Percentiles rank a stretch among this genome's conserved stretches.
phyloP scores from a whole-genome alignment of 1,140 invertebrate genomes.

The Araneus ventricosus region DNA sequence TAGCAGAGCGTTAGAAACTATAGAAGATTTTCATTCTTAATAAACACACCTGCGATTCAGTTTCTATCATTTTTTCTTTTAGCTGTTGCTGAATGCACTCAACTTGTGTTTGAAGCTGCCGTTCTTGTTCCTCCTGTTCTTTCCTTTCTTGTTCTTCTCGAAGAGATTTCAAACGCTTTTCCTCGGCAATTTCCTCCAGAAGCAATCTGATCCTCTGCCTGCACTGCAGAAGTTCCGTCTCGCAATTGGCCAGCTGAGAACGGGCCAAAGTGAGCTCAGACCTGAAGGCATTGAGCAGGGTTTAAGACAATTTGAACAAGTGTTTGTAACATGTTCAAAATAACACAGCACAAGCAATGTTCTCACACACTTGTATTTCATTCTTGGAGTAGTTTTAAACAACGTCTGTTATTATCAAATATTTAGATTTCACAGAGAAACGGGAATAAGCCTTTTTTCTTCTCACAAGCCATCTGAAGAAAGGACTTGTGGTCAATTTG shows the following conservation, averaged over 20 bases:
- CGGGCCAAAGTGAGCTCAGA: slow-evolving; percentile 90
- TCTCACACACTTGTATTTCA: background rate
- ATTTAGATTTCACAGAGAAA: too few species aligned
- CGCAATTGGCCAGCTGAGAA: slow-evolving; percentile 91
- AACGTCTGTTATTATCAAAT: too few species aligned
- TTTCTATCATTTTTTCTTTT: slow-evolving; percentile 89
- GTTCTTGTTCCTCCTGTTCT: slow-evolving; percentile 86
- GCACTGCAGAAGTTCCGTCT: slow-evolving; percentile 92
- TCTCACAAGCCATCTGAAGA: too few species aligned
- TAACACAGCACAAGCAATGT: background rate
- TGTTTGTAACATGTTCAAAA: too few species aligned
- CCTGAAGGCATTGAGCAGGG: slow-evolving; percentile 79
- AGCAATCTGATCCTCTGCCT: slow-evolving; percentile 87
- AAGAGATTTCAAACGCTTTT: slow-evolving; percentile 75
- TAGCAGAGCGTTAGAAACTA: too few species aligned
- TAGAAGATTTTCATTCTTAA: too few species aligned
- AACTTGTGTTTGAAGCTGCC: slow-evolving; percentile 87
- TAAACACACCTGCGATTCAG: slow-evolving; percentile 85
- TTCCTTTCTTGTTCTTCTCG: slow-evolving; percentile 77
- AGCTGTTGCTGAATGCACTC: slow-evolving; percentile 90
- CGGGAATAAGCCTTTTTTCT: too few species aligned
- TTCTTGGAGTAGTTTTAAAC: too few species aligned
- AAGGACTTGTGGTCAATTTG: too few species aligned
- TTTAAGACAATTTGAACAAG: too few species aligned
- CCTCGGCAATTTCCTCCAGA: slow-evolving; percentile 78